A percentile compares a stretch with the other conserved stretches of the same genome.
Evolutionary conservation across 2,888 invertebrate species (phyloP).

Genomic region (Troilus luridus): DNA sequence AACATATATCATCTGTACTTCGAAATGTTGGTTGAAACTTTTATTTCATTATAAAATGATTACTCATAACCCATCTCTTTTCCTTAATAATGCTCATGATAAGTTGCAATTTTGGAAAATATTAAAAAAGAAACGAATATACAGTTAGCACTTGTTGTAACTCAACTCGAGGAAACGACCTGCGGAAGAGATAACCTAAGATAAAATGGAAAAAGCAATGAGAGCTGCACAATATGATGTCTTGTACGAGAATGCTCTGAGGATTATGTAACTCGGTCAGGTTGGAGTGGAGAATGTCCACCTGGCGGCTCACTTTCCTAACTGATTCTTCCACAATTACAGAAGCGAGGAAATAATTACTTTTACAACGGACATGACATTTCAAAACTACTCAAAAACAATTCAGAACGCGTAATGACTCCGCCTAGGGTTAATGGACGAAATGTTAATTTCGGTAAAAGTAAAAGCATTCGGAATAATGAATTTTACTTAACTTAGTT

Average conservation of each 20-base stretch:
- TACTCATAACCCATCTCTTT: no score
- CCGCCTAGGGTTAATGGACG: not conserved
- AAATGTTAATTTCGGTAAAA: not conserved
- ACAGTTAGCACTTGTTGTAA: no score
- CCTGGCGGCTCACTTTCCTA: constrained; percentile 21
- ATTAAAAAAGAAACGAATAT: no score
- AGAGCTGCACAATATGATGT: not conserved
- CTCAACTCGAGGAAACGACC: no score
- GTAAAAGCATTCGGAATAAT: not conserved
- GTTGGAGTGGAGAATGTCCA: constrained; percentile 30
- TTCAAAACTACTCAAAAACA: not conserved
- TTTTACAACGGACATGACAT: not conserved
- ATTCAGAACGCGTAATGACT: not conserved
- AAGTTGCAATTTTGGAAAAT: no score
- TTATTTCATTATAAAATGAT: no score
- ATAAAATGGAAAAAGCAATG: not conserved
- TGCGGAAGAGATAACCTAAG: no score
- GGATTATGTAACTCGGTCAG: constrained; percentile 33
- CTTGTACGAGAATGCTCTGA: not conserved
- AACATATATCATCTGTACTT: no score
- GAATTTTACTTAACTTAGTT: not conserved
- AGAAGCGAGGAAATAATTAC: not conserved
- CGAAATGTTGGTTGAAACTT: no score
- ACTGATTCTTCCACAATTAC: constrained; percentile 18
- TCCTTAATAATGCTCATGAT: no score